These are phyloP conservation scores for Zootoca vivipara DNA, from an alignment of 2,113 vertebrate genomes.

Conservation along the genomic window DNA sequence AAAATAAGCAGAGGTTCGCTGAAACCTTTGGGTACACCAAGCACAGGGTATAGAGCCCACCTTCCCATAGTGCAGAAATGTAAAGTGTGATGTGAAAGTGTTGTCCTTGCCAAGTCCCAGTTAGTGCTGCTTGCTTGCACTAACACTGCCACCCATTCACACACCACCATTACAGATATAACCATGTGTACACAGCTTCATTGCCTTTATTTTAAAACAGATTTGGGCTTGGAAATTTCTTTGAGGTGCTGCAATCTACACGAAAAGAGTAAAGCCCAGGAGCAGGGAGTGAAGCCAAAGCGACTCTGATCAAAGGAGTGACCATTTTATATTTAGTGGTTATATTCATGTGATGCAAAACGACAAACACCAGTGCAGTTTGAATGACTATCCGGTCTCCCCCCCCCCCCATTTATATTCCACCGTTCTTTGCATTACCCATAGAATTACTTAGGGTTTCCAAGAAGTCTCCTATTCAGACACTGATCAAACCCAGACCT, in stretches of 20 bases:
- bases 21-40: constrained; percentile 57
- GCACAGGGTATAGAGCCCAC: constrained; percentile 67
- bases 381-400: not conserved
- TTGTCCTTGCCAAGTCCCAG: constrained; percentile 50
- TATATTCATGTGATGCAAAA: not conserved
- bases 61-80: constrained; percentile 71
- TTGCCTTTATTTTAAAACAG: constrained; percentile 48
- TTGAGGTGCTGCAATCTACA: constrained; percentile 6
- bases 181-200: constrained; percentile 15
- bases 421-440: not conserved
- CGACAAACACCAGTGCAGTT: not conserved
- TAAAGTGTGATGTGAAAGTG: constrained; percentile 56
- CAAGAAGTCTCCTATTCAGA: not conserved
- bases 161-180: constrained; percentile 71
- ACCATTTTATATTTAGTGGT: not conserved
- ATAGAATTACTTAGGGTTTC: not conserved
- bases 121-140: constrained; percentile 62
- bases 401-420: not conserved
- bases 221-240: constrained; percentile 44
- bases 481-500: not conserved
- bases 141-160: constrained; percentile 70
- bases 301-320: not conserved
- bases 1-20: constrained; percentile 41
- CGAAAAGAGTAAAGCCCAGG: not conserved
- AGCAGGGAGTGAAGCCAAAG: not conserved